A percentile compares a stretch with the other conserved stretches of the same genome.
Evolutionary conservation across 2,113 vertebrate genomes (phyloP).

Genomic region (Trogon surrucura): DNA sequence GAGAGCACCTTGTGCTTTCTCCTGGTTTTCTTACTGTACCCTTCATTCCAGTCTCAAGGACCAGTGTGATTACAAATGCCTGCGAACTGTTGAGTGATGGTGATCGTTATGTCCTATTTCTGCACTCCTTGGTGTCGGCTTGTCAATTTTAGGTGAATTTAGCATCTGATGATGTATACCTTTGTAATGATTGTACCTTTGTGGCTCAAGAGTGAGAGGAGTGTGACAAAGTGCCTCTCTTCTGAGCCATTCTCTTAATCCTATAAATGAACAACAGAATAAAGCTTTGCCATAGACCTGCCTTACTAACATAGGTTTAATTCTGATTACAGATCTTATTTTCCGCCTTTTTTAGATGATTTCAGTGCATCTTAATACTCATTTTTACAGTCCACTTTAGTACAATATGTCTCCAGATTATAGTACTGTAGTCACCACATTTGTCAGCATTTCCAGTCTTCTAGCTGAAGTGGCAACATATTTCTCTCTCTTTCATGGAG

Average conservation of each 20-base stretch:
- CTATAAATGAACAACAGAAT: neutral
- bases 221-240: neutral
- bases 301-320: neutral
- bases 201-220: neutral
- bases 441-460: neutral
- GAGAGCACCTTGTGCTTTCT: neutral
- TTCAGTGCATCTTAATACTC: neutral
- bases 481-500: neutral
- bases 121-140: neutral
- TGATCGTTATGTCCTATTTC: neutral
- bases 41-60: neutral
- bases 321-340: neutral
- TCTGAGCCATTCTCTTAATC: neutral
- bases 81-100: neutral
- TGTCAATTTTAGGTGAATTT: neutral
- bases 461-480: neutral
- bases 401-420: neutral
- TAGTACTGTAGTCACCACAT: neutral
- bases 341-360: neutral
- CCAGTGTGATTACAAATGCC: neutral
- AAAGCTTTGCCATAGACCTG: neutral
- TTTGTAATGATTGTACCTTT: neutral
- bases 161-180: neutral
- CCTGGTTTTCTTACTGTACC: neutral
- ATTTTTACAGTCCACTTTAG: neutral